A percentile compares a stretch with the other conserved stretches of the same genome.
Evolutionary conservation across 2,888 invertebrate species (phyloP).

Genomic region (Unio delphinus): DNA sequence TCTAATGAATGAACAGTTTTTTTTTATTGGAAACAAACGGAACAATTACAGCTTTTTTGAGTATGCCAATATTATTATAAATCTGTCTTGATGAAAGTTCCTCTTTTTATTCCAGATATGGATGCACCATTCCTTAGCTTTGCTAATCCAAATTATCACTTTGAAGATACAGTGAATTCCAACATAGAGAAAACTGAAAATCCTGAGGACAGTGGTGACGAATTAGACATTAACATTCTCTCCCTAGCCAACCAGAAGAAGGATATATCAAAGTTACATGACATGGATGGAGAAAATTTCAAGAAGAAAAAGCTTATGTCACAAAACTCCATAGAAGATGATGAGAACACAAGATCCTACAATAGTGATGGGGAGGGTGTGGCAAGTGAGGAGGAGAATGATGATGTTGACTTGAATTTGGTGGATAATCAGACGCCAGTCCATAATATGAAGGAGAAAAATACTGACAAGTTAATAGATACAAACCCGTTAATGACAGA

Average conservation of each 20-base stretch:
- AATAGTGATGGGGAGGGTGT: slow-evolving; percentile 35
- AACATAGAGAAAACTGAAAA: slow-evolving; percentile 37
- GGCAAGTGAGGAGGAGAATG: slow-evolving; percentile 49
- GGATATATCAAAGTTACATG: slow-evolving; percentile 25
- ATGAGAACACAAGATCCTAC: slow-evolving; percentile 28
- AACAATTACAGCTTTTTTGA: no score
- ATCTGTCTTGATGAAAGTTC: not conserved
- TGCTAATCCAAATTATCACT: slow-evolving; percentile 92
- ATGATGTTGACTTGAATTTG: slow-evolving; percentile 34
- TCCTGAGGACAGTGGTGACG: slow-evolving; percentile 24
- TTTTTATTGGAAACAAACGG: no score
- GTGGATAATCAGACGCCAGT: slow-evolving; percentile 2
- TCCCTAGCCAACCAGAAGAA: slow-evolving; percentile 41
- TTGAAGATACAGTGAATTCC: slow-evolving; percentile 69
- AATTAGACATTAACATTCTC: slow-evolving; percentile 37
- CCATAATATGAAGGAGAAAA: slow-evolving; percentile 5
- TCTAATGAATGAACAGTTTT: no score
- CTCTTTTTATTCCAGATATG: slow-evolving; percentile 80
- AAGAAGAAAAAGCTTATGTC: slow-evolving; percentile 21
- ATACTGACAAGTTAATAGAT: slow-evolving; percentile 5
- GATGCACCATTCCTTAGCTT: slow-evolving; percentile 84
- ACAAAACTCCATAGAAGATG: slow-evolving; percentile 34
- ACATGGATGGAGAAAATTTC: slow-evolving; percentile 14
- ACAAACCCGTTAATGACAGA: slow-evolving; percentile 1
- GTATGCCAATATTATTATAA: not conserved